Conservation (phyloP, 2,113 vertebrate genomes). For the Maccullochella peelii region DNA sequence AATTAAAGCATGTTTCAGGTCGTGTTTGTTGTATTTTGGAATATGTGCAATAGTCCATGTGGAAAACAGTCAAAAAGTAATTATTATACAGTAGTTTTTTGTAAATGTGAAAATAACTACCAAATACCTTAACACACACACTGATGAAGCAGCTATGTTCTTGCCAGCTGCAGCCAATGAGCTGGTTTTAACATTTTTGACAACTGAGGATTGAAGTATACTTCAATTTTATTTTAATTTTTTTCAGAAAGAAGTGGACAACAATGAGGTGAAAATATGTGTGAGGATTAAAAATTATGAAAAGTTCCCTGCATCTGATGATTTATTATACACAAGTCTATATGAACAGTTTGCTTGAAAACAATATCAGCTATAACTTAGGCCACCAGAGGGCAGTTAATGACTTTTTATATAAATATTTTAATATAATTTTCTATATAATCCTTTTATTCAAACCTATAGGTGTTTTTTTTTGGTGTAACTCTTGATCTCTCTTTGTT, state of each 20-base stretch:
- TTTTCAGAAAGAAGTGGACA: background rate
- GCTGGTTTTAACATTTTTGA: background rate
- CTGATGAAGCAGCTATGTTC: background rate
- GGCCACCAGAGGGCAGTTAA: slow-evolving; percentile 42
- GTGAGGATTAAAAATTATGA: background rate
- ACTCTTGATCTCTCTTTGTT: background rate
- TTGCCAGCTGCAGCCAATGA: too few species aligned
- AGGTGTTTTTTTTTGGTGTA: background rate
- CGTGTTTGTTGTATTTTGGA: background rate
- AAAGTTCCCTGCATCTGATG: background rate
- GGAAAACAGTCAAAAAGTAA: too few species aligned
- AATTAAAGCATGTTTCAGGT: background rate
- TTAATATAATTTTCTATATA: background rate
- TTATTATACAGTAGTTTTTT: background rate
- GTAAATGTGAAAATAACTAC: background rate
- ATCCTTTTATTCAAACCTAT: background rate
- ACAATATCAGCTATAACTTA: too few species aligned
- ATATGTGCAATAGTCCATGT: background rate
- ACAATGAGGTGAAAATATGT: background rate
- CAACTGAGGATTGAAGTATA: background rate
- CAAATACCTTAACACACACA: background rate
- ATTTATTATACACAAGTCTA: background rate
- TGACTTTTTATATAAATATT: too few species aligned
- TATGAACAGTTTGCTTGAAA: background rate
- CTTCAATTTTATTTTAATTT: background rate